Evolutionary conservation across 2,113 vertebrate species (phyloP), one percentile per base, ranked within the genome.

Genomic region (Vicugna pacos): DNA sequence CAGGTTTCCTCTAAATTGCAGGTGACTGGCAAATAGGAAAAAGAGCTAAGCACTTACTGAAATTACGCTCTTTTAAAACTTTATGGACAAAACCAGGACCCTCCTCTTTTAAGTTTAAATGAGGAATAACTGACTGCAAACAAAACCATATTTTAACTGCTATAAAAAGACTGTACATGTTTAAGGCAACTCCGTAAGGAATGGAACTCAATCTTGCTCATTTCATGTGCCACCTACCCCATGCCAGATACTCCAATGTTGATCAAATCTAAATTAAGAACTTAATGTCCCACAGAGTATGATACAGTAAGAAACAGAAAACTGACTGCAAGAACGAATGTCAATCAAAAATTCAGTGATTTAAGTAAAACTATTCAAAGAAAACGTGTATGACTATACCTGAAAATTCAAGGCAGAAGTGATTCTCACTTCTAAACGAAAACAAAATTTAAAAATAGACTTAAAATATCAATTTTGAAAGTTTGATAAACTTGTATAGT

Each of bases 1-100:
- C 13, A 82, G 24, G 79, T 70, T 60, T 88, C 56, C 72, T 96
- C 76, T 64, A 72, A 94, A 32, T 54, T 82, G 87, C 15, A 87
- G 75, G 91, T 38, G 48, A 52, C 67, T 75, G 84, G 70, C 20
- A 82, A 65, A 60, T 22, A 24, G n/a, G 5, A 5, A 5, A 26
- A 64, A 65, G 7, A 1, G 32, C 12, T 73, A 58, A 83, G 1
- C 32, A 69, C 62, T 77, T 50, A 85, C 0, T 77, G 38, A 94
- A 89, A 95, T 93, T 81, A 82, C 22, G 15, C 6, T 28, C 52
- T 86, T 86, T 94, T 75, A 75, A n/a, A 91, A 89, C 76, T 58
- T 72, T 19, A 73, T 50, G 2, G n/a, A 69, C n/a, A 89, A 89
- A 95, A 64, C 90, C 11, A 80, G 46, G 56, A 48, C 75, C 26